Percentiles rank a stretch among this genome's conserved stretches.
These are phyloP conservation scores for Acanthurus leucopareius DNA, from an alignment of 2,797 vertebrate species.

Conservation along the genomic window DNA sequence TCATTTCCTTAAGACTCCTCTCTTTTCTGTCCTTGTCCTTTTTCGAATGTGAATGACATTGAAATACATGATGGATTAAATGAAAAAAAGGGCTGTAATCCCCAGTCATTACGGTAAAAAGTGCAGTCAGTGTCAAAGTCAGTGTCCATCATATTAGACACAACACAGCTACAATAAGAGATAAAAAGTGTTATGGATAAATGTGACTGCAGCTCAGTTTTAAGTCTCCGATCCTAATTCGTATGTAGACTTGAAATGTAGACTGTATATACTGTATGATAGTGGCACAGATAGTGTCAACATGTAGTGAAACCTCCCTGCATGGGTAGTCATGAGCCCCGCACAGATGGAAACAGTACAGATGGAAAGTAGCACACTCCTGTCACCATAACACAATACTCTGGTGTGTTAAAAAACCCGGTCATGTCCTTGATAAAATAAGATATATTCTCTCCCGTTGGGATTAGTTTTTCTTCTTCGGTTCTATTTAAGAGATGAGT, in stretches of 20 bases:
- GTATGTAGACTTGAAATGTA: conserved; percentile 30
- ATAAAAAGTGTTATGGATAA: conserved; percentile 2
- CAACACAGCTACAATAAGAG: conserved; percentile 19
- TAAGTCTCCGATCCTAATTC: conserved; percentile 14
- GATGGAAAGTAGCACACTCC: conserved; percentile 53
- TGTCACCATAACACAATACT: conserved; percentile 24
- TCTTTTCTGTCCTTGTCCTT: neutral
- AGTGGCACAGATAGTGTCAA: conserved; percentile 42
- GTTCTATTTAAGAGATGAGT: conserved; percentile 18
- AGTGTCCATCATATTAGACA: conserved; percentile 28
- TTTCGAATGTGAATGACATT: conserved; percentile 33
- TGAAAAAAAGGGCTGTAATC: conserved; percentile 16
- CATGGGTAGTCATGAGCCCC: conserved; percentile 55
- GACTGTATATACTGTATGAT: conserved; percentile 75
- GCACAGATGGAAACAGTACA: conserved; percentile 44
- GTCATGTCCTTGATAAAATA: conserved; percentile 39
- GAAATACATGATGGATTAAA: neutral
- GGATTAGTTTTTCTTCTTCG: conserved; percentile 30
- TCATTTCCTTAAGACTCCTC: neutral
- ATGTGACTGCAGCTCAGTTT: conserved; percentile 5
- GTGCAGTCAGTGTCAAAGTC: conserved; percentile 4
- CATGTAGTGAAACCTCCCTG: conserved; percentile 53
- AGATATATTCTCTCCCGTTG: conserved; percentile 33
- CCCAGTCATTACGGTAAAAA: conserved; percentile 16
- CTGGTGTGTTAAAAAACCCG: conserved; percentile 28